Percentiles rank a stretch among this genome's conserved stretches.
Evolutionary conservation across 1,140 invertebrate genomes (phyloP).

Genomic region (Cotesia chilonis): DNA sequence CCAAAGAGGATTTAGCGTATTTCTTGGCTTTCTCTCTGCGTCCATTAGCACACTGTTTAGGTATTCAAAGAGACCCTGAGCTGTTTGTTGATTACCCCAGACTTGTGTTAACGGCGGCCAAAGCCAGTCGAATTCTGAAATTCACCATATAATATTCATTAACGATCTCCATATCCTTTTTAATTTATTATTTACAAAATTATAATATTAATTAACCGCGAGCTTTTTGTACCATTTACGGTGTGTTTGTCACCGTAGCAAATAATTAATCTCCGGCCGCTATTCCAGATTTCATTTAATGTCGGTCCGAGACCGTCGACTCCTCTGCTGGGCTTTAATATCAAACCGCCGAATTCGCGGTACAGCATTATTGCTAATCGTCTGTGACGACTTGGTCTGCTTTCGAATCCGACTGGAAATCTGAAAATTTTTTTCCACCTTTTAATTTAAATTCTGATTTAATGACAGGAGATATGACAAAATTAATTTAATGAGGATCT

Average conservation of each 20-base stretch:
- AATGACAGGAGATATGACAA: no score
- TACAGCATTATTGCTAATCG: conserved; percentile 70
- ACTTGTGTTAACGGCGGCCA: conserved; percentile 77
- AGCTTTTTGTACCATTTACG: conserved; percentile 63
- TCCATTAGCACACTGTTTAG: conserved; percentile 66
- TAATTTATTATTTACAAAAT: no score
- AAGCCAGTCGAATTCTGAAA: conserved; percentile 73
- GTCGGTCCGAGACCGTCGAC: conserved; percentile 67
- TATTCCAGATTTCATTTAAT: conserved; percentile 71
- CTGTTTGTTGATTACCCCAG: conserved; percentile 72
- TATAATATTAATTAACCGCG: no score
- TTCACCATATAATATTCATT: conserved; percentile 21
- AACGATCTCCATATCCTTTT: neutral
- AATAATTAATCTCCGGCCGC: conserved; percentile 71
- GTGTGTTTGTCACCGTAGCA: conserved; percentile 71
- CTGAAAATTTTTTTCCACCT: conserved; percentile 49
- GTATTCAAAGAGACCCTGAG: conserved; percentile 67
- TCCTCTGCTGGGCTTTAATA: conserved; percentile 63
- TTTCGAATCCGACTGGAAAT: conserved; percentile 75
- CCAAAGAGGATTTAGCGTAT: conserved; percentile 70
- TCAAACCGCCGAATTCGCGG: conserved; percentile 69
- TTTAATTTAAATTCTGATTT: neutral
- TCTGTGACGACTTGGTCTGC: conserved; percentile 66
- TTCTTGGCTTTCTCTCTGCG: conserved; percentile 49
- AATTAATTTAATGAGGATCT: no score